These are phyloP conservation scores for Taphrorychus bicolor DNA, from an alignment of 2,888 invertebrate genomes.

Conservation along the genomic window DNA sequence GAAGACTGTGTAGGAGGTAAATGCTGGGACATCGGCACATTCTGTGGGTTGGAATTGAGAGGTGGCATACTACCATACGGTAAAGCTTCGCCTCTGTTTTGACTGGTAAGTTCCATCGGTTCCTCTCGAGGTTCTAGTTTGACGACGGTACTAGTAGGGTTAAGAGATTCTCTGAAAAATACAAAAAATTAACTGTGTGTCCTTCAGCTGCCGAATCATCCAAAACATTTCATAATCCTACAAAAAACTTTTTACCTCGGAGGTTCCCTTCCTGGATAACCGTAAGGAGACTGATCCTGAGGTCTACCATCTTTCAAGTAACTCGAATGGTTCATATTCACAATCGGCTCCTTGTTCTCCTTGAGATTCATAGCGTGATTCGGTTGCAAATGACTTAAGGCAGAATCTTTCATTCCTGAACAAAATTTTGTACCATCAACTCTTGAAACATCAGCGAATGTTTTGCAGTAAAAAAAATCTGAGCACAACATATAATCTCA, in stretches of 20 bases:
- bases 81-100: conserved; percentile 44
- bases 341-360: conserved; percentile 51
- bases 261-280: conserved; percentile 45
- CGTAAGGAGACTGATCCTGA: conserved; percentile 45
- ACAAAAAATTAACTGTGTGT: neutral
- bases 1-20: conserved; percentile 46
- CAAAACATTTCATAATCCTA: too few relatives aligned
- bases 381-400: conserved; percentile 46
- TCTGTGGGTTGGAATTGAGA: conserved; percentile 56
- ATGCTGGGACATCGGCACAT: conserved; percentile 52
- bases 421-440: too few relatives aligned
- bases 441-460: too few relatives aligned
- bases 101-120: conserved; percentile 58
- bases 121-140: conserved; percentile 59
- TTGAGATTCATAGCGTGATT: conserved; percentile 52
- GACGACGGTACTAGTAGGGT: conserved; percentile 45
- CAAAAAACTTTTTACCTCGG: conserved; percentile 2
- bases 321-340: conserved; percentile 53
- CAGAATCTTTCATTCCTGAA: conserved; percentile 50
- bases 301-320: conserved; percentile 50
- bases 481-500: too few relatives aligned
- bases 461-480: too few relatives aligned
- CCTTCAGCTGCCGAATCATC: neutral
- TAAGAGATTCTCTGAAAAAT: conserved; percentile 24
- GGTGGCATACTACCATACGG: conserved; percentile 47